These are phyloP conservation scores for Dermatophagoides farinae DNA, from an alignment of 1,140 invertebrate species.

Conservation along the genomic window DNA sequence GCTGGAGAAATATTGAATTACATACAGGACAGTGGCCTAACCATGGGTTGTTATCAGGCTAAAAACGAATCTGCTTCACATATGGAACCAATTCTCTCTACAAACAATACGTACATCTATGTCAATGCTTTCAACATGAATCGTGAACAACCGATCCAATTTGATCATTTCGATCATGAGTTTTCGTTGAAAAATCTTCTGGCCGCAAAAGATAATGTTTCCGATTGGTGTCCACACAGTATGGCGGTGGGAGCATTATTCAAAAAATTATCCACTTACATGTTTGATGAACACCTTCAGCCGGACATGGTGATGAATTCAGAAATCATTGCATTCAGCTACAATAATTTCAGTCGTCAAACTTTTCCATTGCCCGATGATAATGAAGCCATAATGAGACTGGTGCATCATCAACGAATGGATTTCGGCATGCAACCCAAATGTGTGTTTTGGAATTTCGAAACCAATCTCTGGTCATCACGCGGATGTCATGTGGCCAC, in stretches of 20 bases:
- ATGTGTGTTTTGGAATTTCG: conserved; percentile 11
- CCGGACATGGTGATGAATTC: neutral
- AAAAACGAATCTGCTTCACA: neutral
- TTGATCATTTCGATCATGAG: neutral
- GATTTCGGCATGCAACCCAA: neutral
- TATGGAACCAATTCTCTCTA: neutral
- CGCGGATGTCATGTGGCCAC: conserved; percentile 6
- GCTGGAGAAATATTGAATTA: neutral
- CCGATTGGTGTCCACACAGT: neutral
- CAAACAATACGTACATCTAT: neutral
- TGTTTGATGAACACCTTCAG: neutral
- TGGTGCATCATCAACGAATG: neutral
- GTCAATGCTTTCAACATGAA: conserved; percentile 4
- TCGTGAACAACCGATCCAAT: neutral
- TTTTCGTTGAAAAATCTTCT: neutral
- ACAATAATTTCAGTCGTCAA: neutral
- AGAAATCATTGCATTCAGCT: conserved; percentile 7
- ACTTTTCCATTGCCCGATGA: neutral
- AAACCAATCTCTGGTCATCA: neutral
- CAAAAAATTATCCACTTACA: neutral
- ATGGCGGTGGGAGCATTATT: neutral
- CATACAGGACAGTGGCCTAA: neutral
- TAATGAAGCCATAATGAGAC: neutral
- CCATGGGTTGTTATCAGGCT: neutral
- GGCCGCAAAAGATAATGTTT: neutral